These are phyloP conservation scores for Andrena cerasifolii DNA, from an alignment of 1,140 invertebrate species.

Conservation along the genomic window DNA sequence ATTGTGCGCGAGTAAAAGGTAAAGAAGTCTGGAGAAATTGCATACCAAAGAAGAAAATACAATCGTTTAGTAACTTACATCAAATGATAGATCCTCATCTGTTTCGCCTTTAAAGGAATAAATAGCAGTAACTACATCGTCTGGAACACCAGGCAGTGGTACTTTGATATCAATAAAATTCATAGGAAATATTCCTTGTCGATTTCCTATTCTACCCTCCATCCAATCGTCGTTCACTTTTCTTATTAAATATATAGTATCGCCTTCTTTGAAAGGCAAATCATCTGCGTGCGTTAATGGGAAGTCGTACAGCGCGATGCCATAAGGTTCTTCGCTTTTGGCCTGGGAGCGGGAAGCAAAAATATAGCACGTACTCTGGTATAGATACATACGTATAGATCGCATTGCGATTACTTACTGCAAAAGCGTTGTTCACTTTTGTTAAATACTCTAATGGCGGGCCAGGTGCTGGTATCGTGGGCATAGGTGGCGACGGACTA, in stretches of 20 bases:
- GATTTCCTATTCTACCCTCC: slow-evolving; percentile 85
- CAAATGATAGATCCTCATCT: slow-evolving; percentile 84
- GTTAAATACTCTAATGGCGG: slow-evolving; percentile 84
- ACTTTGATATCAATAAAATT: slow-evolving; percentile 91
- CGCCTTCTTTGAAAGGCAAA: slow-evolving; percentile 88
- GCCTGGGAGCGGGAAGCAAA: slow-evolving; percentile 66
- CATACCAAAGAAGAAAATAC: not conserved
- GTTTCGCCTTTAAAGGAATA: slow-evolving; percentile 86
- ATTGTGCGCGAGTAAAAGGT: slow-evolving; percentile 47
- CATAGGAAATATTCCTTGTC: slow-evolving; percentile 91
- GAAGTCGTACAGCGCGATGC: slow-evolving; percentile 90
- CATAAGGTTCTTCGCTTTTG: slow-evolving; percentile 83
- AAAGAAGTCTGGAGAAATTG: not conserved
- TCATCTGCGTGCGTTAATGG: slow-evolving; percentile 87
- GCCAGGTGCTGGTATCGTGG: slow-evolving; percentile 88
- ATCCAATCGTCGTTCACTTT: slow-evolving; percentile 91
- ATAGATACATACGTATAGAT: not conserved
- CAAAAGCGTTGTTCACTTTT: slow-evolving; percentile 64
- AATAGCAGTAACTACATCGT: slow-evolving; percentile 82
- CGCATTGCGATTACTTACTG: slow-evolving; percentile 57
- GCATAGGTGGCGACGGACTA: slow-evolving; percentile 88
- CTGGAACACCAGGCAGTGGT: slow-evolving; percentile 83
- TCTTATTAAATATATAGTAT: slow-evolving; percentile 87
- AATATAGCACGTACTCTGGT: not conserved
- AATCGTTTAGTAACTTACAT: slow-evolving; percentile 76